These are phyloP conservation scores for Cotesia typhae DNA, from an alignment of 1,140 invertebrate genomes.

Conservation along the genomic window DNA sequence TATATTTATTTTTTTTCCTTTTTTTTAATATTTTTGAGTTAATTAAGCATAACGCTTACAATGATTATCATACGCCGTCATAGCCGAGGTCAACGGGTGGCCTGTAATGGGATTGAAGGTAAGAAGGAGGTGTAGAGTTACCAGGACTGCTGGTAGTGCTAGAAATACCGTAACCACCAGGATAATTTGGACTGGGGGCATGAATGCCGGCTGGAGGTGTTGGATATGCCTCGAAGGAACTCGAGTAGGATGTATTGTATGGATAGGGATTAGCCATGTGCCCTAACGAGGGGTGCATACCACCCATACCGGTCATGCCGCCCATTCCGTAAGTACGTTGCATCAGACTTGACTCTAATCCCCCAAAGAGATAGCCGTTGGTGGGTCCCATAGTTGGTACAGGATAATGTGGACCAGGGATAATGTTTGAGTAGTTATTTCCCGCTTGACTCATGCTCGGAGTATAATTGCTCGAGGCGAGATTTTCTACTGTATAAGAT, in stretches of 20 bases:
- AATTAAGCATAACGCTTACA: constrained; percentile 41
- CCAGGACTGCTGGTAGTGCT: constrained; percentile 45
- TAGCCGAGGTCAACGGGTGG: constrained; percentile 62
- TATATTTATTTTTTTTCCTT: background rate
- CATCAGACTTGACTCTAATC: constrained; percentile 61
- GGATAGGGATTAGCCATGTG: constrained; percentile 61
- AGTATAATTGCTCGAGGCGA: constrained; percentile 63
- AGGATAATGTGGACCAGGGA: constrained; percentile 61
- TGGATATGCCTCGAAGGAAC: constrained; percentile 62
- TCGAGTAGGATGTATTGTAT: constrained; percentile 61
- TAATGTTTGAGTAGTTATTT: constrained; percentile 58
- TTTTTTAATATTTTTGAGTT: no score
- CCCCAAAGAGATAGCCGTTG: constrained; percentile 60
- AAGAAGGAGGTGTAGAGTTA: constrained; percentile 59
- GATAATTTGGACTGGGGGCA: constrained; percentile 60
- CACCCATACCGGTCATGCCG: constrained; percentile 56
- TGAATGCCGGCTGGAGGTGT: constrained; percentile 57
- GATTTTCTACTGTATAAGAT: constrained; percentile 62
- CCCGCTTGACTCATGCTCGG: constrained; percentile 57
- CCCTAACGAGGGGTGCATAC: constrained; percentile 61
- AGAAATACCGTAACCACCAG: constrained; percentile 47
- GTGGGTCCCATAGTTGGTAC: constrained; percentile 59
- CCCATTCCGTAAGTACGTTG: constrained; percentile 60
- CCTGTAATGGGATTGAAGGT: constrained; percentile 60
- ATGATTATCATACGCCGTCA: constrained; percentile 65